These are phyloP conservation scores for Myrmecobius fasciatus DNA, from an alignment of 2,113 vertebrate species.

Conservation along the genomic window DNA sequence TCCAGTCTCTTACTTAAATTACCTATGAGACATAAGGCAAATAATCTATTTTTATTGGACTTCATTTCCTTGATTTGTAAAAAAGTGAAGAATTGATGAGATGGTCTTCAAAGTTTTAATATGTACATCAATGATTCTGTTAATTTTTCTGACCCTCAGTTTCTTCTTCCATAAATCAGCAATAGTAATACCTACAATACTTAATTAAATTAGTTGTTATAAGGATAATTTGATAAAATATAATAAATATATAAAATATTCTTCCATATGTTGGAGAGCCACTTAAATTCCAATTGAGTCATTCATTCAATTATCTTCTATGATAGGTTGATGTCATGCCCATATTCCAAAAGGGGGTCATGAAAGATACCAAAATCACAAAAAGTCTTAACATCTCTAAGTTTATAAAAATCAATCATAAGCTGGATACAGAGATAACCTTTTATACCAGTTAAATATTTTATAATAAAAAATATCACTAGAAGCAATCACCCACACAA, in stretches of 20 bases:
- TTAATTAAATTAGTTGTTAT: not conserved
- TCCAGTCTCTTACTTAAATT: not conserved
- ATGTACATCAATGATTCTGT: not conserved
- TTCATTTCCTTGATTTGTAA: not conserved
- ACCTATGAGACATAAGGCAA: not conserved
- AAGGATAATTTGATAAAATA: not conserved
- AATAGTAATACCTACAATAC: not conserved
- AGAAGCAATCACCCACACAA: conserved; percentile 30
- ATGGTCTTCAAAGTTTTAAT: not conserved
- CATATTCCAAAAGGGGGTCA: conserved; percentile 45
- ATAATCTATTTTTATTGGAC: not conserved
- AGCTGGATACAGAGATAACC: conserved; percentile 65
- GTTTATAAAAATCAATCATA: conserved; percentile 59
- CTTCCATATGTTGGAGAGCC: not conserved
- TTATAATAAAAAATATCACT: conserved; percentile 64
- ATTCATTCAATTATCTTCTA: not conserved
- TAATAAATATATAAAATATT: not conserved
- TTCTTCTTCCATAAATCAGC: not conserved
- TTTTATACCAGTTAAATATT: conserved; percentile 65
- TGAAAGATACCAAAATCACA: conserved; percentile 41
- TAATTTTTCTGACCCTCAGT: not conserved
- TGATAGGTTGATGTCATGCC: not conserved
- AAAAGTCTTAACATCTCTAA: conserved; percentile 41
- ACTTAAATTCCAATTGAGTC: not conserved
- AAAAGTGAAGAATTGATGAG: not conserved